Conservation (phyloP, 2,797 vertebrate genomes). For the Ceryle rudis region DNA sequence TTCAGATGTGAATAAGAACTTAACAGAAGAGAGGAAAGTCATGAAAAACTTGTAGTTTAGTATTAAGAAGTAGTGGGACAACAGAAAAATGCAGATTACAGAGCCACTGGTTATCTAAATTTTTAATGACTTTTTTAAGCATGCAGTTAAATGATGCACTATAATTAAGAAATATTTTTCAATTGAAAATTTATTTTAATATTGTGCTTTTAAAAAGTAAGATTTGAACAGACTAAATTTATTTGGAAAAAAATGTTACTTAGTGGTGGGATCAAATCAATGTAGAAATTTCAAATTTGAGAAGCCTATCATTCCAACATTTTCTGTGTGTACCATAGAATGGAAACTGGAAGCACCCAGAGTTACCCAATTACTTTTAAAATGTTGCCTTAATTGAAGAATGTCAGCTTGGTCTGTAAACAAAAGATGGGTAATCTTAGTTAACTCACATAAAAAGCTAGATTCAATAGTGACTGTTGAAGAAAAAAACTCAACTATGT, state of each 20-base stretch:
- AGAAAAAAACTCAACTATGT: not conserved
- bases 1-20: not conserved
- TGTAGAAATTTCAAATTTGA: not conserved
- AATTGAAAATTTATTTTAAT: not conserved
- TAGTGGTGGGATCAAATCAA: not conserved
- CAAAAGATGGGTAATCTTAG: not conserved
- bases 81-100: not conserved
- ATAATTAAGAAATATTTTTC: not conserved
- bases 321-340: not conserved
- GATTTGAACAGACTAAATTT: not conserved
- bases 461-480: not conserved
- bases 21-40: not conserved
- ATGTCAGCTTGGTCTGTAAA: not conserved
- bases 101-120: not conserved
- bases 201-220: constrained; percentile 1
- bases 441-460: not conserved
- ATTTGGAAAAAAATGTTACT: not conserved
- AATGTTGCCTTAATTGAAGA: not conserved
- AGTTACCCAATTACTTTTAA: not conserved
- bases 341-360: not conserved
- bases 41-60: not conserved
- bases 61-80: not conserved
- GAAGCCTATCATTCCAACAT: not conserved
- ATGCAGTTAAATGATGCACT: not conserved
- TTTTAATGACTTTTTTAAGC: not conserved